Percentiles rank a stretch among this genome's conserved stretches.
Conservation (phyloP, 2,888 invertebrate species). For the Rotaria sp. region DNA sequence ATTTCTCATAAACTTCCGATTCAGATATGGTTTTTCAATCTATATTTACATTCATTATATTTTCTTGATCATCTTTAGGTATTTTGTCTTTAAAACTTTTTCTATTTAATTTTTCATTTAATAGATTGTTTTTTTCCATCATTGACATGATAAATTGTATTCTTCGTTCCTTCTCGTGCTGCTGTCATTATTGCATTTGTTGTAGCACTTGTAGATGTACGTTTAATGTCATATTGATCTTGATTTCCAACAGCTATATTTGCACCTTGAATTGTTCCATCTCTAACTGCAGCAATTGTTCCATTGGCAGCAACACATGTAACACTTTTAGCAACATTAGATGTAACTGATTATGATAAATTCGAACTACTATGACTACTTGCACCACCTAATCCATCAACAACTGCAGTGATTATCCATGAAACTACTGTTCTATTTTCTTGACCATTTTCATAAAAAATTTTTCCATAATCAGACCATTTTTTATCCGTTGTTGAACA, state of each 20-base stretch:
- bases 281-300: slow-evolving; percentile 2
- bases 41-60: too few species aligned
- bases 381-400: not conserved
- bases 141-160: not conserved
- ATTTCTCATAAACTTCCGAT: too few species aligned
- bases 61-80: not conserved
- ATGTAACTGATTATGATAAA: not conserved
- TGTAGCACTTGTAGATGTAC: not conserved
- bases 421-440: not conserved
- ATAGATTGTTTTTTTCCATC: not conserved
- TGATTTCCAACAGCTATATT: slow-evolving; percentile 20
- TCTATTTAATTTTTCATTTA: not conserved
- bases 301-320: not conserved
- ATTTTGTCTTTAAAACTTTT: not conserved
- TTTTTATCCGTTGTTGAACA: slow-evolving; percentile 23
- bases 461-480: slow-evolving; percentile 18
- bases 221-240: not conserved
- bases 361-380: not conserved
- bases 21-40: too few species aligned
- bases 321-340: not conserved
- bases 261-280: not conserved
- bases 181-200: not conserved
- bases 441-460: not conserved
- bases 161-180: slow-evolving; percentile 13
- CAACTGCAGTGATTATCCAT: not conserved